A percentile compares a stretch with the other conserved stretches of the same genome.
These are phyloP conservation scores for Proales similis DNA, from an alignment of 1,140 invertebrate species.

Conservation along the genomic window DNA sequence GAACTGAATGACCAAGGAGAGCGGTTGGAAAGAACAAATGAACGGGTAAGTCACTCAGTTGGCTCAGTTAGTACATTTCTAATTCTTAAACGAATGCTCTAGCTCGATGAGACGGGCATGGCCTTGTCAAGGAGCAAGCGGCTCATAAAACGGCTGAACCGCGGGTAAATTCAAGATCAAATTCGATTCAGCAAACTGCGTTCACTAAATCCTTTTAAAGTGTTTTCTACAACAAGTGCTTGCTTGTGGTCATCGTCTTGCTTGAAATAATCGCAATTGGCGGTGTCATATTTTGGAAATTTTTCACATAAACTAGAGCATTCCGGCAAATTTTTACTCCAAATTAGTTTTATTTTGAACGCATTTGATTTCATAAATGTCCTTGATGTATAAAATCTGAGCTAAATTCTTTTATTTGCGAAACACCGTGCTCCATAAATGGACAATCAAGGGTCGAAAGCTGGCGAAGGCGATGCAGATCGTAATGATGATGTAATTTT, in stretches of 20 bases:
- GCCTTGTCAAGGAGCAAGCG: conserved; percentile 9
- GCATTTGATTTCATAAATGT: no score
- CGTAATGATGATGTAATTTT: no score
- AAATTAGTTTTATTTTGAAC: no score
- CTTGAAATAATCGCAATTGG: conserved; percentile 1
- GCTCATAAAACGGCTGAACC: conserved; percentile 15
- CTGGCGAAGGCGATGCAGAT: no score
- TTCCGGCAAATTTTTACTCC: no score
- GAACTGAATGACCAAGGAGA: conserved; percentile 35
- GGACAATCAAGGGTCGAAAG: no score
- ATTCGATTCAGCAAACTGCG: not conserved
- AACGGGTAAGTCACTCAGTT: conserved; percentile 9
- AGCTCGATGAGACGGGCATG: conserved; percentile 25
- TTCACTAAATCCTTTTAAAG: not conserved
- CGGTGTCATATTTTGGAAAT: conserved; percentile 37
- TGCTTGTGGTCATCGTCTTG: conserved; percentile 19
- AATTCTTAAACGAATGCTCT: not conserved
- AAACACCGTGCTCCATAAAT: no score
- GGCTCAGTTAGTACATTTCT: not conserved
- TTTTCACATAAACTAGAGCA: conserved; percentile 37
- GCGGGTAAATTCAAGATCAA: not conserved
- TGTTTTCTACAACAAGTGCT: conserved; percentile 30
- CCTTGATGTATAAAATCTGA: no score
- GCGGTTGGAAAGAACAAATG: conserved; percentile 19
- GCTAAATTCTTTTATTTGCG: no score